Evolutionary conservation across 2,113 vertebrate genomes (phyloP).

Genomic region (Daphoenositta chrysoptera): DNA sequence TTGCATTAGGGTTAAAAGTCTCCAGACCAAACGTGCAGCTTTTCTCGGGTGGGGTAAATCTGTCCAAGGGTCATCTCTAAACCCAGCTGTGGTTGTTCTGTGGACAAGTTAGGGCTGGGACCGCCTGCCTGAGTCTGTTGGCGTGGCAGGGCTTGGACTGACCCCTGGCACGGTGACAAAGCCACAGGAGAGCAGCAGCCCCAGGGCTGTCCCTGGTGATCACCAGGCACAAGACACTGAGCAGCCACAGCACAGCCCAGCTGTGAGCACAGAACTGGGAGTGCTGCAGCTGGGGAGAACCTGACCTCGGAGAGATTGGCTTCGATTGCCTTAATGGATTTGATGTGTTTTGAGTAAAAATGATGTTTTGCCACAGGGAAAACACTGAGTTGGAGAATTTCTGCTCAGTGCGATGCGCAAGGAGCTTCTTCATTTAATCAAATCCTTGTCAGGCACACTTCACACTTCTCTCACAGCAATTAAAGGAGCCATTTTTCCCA

Average conservation of each 20-base stretch:
- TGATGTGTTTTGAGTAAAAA: neutral
- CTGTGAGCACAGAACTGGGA: neutral
- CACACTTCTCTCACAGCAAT: neutral
- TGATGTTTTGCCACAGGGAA: neutral
- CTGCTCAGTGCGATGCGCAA: rapidly evolving
- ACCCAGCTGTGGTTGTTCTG: neutral
- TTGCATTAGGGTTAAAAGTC: neutral
- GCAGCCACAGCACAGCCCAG: neutral
- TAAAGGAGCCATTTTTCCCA: neutral
- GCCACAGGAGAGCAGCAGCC: neutral
- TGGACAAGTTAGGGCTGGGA: neutral
- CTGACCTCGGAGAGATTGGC: neutral
- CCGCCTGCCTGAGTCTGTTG: neutral
- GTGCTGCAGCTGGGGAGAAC: neutral
- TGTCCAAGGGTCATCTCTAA: neutral
- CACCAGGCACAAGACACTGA: neutral
- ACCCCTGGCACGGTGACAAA: rapidly evolving
- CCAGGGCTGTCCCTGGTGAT: rapidly evolving
- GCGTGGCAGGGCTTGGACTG: neutral
- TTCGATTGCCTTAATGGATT: neutral
- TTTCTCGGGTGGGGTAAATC: neutral
- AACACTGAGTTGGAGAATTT: neutral
- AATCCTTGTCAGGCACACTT: conserved; percentile 4
- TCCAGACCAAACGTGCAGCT: rapidly evolving
- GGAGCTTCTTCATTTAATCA: conserved; percentile 17